phyloP scores from a whole-genome alignment of 2,797 vertebrate genomes.

The Erpetoichthys calabaricus region DNA sequence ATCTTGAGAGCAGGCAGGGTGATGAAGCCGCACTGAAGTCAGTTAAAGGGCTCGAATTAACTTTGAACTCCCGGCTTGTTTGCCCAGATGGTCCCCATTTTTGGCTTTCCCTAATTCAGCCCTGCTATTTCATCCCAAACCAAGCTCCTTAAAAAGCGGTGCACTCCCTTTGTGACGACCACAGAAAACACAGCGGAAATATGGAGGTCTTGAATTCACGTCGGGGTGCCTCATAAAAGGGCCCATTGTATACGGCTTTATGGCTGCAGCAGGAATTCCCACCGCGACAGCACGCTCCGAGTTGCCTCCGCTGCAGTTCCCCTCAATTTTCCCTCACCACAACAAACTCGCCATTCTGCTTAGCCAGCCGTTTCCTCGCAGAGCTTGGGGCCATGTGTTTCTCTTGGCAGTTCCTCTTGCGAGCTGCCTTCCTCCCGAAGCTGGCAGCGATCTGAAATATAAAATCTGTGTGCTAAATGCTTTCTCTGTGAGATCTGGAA shows the following conservation, averaged over 20 bases:
- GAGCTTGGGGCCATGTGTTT: constrained; percentile 2
- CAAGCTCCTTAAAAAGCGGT: not conserved
- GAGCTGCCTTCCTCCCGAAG: not conserved
- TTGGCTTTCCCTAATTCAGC: not conserved
- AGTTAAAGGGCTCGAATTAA: no score
- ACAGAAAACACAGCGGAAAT: not conserved
- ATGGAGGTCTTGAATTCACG: not conserved
- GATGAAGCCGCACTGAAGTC: no score
- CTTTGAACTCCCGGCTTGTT: no score
- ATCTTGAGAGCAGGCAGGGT: no score
- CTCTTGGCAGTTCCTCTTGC: not conserved
- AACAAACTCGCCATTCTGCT: not conserved
- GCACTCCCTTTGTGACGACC: constrained; percentile 4
- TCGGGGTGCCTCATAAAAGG: not conserved
- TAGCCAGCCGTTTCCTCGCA: constrained; percentile 1
- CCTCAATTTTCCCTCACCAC: constrained; percentile 2
- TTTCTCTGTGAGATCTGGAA: constrained; percentile 4
- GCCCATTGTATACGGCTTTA: constrained; percentile 4
- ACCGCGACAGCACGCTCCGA: not conserved
- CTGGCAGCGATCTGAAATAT: constrained; percentile 4
- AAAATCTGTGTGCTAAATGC: constrained; percentile 5
- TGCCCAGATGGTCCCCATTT: no score
- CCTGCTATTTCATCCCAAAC: constrained; percentile 6
- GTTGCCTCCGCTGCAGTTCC: constrained; percentile 2
- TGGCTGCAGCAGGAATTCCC: not conserved